Base-by-base conservation (phyloP, 2,888 invertebrate genomes). In the Eristalis pertinax region DNA sequence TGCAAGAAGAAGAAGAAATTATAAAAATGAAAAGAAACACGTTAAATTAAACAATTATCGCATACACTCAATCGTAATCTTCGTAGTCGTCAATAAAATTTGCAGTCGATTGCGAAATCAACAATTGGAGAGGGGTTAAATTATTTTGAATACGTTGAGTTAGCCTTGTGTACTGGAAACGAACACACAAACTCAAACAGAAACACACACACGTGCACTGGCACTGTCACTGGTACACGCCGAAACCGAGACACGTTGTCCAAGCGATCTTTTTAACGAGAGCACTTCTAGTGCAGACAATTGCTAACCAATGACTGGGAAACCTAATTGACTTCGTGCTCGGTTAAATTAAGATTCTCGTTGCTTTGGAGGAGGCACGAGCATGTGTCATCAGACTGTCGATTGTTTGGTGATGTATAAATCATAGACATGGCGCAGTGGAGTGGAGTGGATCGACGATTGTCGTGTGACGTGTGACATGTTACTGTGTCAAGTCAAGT, bases 251-350 rank as follows among this genome's bases (percentile, higher is more conserved):
- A 63, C 38, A 65, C 63, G 26, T 58, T 22, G n/a, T 13, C 11
- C 32, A 69, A 69, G n/a, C 65, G 43, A 70, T 70, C 73, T 29
- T 29, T n/a, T 13, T 11, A 50, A 63, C 10, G 58, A 32, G 32
- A 22, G 10, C 69, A 64, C 77, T 70, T 63, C 70, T 75, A 75
- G 58, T 75, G 63, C 83, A 84, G 68, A 76, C 84, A 76, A 86
- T 86, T 78, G 83, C 82, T 75, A 67, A 43, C 79, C 84, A 76
- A 87, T 84, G 84, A 87, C 84, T 87, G 87, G 84, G 38, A 87
- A 84, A 84, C 72, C 50, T 76, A 80, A 87, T 84, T 87, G 84
- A 73, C 68, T 76, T 56, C 26, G 79, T 50, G 63, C 69, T 79
- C 65, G 72, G 76, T 87, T 87, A 87, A 87, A 87, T 80, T 73